Base-by-base conservation (phyloP, 2,797 vertebrate genomes). In the Hippopotamyrus pictus region DNA sequence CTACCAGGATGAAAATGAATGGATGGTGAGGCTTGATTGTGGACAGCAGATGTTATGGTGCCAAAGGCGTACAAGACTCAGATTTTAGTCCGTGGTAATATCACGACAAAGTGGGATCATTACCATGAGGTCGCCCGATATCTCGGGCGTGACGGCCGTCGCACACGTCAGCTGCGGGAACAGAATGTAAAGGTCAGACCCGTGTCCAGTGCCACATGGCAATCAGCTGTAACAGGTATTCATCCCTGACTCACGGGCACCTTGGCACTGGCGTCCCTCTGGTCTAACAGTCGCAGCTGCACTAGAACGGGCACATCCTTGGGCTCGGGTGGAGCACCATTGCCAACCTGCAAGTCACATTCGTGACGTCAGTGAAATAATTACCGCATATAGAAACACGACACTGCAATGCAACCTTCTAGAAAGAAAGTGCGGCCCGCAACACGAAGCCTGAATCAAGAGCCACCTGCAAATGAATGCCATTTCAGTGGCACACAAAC, bases 251-350 rank as follows among this genome's bases (percentile, higher is more conserved):
- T 76, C 6, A 84, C 11, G 0, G 33, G 79, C 54, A 97, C 97
- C 95, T 97, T 97, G 0, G 96, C 96, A 62, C 95, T 96, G 53
- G 96, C 94, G 90, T 97, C 96, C 91, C 95, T 96, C 89, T 97
- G 96, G 92, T 97, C 97, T 91, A 97, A 91, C 88, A 97, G 92
- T 88, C 97, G 94, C 73, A 97, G 94, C 90, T 97, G 95, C 41
- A 95, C 91, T 46, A 97, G 94, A 76, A 95, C 93, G 22, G 97
- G 97, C 1, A 97, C 93, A 5, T 96, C 95, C 94, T 95, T 96
- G 17, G 95, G 95, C 86, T 96, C 96, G 19, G 93, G 92, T 46
- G 92, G 90, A 8, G 92, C 89, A 12, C 94, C 93, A 5, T 91
- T 90, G 17, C 93, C 93, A 82, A 96, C 93, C 94, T 95, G 41